Conservation (phyloP, 1,140 invertebrate species). For the Thaumetopoea pityocampa region DNA sequence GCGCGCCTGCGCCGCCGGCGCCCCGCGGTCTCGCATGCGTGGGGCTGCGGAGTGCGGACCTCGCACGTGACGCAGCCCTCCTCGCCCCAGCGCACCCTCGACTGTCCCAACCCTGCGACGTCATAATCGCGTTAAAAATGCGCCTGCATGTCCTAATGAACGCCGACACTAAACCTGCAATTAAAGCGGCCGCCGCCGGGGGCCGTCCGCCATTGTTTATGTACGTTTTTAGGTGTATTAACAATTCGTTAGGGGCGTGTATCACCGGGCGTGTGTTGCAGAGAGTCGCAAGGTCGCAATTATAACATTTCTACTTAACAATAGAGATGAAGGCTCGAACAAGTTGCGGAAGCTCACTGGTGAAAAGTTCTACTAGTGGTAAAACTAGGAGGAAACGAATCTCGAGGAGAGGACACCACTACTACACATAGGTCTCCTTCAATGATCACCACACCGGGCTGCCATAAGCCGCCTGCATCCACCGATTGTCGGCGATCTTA, state of each 20-base stretch:
- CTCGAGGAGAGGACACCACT: no score
- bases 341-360: conserved; percentile 19
- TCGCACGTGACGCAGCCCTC: conserved; percentile 72
- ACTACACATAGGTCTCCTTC: no score
- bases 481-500: no score
- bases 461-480: no score
- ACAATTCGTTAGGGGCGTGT: conserved; percentile 45
- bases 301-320: conserved; percentile 46
- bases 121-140: conserved; percentile 71
- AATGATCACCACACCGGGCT: no score
- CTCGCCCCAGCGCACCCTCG: conserved; percentile 56
- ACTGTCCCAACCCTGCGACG: conserved; percentile 53
- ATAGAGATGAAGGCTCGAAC: conserved; percentile 28
- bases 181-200: conserved; percentile 45
- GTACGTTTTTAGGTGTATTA: conserved; percentile 42
- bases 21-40: conserved; percentile 71
- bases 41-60: conserved; percentile 66
- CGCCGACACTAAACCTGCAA: conserved; percentile 59
- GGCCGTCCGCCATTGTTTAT: conserved; percentile 43
- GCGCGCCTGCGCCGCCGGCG: conserved; percentile 63
- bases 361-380: background rate
- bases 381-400: no score
- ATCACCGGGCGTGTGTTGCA: conserved; percentile 46
- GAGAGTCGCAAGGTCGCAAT: conserved; percentile 51
- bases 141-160: conserved; percentile 69